phyloP scores from a whole-genome alignment of 2,113 vertebrate genomes.

The Cavia aperea region DNA sequence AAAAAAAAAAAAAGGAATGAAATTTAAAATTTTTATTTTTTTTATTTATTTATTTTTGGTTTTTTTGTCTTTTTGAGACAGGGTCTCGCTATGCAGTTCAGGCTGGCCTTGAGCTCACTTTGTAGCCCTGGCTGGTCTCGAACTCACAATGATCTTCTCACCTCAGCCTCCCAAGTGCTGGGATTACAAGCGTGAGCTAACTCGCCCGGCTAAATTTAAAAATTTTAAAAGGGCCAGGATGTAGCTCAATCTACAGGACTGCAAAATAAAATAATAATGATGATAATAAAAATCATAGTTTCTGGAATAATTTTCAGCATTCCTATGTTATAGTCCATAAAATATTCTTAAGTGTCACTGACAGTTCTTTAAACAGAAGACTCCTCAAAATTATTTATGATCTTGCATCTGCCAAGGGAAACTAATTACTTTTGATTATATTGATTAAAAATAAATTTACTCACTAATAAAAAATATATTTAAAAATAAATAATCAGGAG shows the following conservation, averaged over 20 bases:
- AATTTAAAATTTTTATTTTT: no score
- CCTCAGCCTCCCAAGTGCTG: no score
- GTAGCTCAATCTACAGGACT: not conserved
- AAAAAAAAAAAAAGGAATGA: no score
- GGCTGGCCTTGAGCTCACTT: no score
- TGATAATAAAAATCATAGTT: not conserved
- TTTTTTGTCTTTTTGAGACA: no score
- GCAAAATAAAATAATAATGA: not conserved
- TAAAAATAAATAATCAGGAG: not conserved
- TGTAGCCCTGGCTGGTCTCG: no score
- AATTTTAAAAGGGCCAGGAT: not conserved
- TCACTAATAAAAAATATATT: not conserved
- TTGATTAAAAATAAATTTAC: slow-evolving; percentile 29
- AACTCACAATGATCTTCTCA: no score
- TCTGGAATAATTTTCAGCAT: slow-evolving; percentile 11
- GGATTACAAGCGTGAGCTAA: no score
- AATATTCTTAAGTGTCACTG: slow-evolving; percentile 2
- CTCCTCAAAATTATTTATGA: not conserved
- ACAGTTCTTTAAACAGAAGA: not conserved
- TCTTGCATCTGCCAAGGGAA: slow-evolving; percentile 25
- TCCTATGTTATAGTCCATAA: not conserved
- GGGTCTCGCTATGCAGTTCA: no score
- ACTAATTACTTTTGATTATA: slow-evolving; percentile 16
- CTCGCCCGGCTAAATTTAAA: not conserved
- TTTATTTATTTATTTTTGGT: no score